Percentiles rank a stretch among this genome's conserved stretches.
Evolutionary conservation across 2,113 vertebrate genomes (phyloP).

Genomic region (Zosterops borbonicus): DNA sequence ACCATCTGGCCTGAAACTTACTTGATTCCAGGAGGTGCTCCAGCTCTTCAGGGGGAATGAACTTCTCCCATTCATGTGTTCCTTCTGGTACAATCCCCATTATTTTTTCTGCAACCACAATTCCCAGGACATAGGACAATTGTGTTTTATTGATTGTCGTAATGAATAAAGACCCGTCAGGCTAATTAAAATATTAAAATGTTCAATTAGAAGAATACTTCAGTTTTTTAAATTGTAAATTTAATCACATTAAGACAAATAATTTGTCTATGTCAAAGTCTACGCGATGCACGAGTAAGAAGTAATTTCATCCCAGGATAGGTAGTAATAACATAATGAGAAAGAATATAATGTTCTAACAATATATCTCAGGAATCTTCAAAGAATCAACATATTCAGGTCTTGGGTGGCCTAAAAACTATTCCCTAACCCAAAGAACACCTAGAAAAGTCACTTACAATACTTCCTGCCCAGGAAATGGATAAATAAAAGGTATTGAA

Average conservation of each 20-base stretch:
- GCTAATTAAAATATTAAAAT: conserved; percentile 70
- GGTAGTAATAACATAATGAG: background rate
- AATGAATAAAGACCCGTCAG: conserved; percentile 90
- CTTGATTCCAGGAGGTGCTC: conserved; percentile 87
- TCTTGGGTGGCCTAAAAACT: background rate
- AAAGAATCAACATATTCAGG: background rate
- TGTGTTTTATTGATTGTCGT: conserved; percentile 94
- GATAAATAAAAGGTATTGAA: background rate
- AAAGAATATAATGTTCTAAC: background rate
- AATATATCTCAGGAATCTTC: background rate
- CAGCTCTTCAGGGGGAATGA: conserved; percentile 88
- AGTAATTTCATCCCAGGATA: background rate
- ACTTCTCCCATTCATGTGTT: conserved; percentile 96
- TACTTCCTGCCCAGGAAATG: background rate
- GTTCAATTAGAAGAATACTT: background rate
- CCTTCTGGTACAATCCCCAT: conserved; percentile 87
- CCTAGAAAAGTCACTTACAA: background rate
- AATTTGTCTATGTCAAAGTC: background rate
- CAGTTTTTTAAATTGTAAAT: background rate
- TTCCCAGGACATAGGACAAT: conserved; percentile 87
- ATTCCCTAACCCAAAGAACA: background rate
- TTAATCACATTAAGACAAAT: background rate
- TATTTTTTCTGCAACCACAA: conserved; percentile 87
- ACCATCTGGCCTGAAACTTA: conserved; percentile 72
- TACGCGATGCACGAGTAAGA: background rate